phyloP scores from a whole-genome alignment of 2,888 invertebrate species.

The Drosophila infuscata region DNA sequence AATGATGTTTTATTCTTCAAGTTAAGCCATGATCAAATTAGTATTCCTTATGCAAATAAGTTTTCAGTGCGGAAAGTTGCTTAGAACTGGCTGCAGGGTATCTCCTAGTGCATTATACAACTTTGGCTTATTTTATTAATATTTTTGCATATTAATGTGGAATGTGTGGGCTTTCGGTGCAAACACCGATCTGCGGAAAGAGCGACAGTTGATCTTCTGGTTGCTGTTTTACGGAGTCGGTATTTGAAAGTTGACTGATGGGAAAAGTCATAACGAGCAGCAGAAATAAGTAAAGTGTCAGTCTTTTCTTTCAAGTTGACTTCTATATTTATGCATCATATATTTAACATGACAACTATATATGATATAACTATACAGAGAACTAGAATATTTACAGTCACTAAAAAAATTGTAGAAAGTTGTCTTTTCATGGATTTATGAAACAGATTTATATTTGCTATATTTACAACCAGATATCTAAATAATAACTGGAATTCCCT shows the following conservation, averaged over 20 bases:
- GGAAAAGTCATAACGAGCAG: slow-evolving; percentile 16
- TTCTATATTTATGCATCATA: slow-evolving; percentile 3
- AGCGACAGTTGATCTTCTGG: slow-evolving; percentile 10
- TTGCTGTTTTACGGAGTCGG: slow-evolving; percentile 7
- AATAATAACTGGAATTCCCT: background rate
- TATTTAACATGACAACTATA: background rate
- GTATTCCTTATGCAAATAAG: background rate
- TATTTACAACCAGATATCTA: background rate
- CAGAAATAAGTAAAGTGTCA: slow-evolving; percentile 5
- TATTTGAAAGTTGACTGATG: slow-evolving; percentile 23
- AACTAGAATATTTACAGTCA: background rate
- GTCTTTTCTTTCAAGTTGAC: slow-evolving; percentile 8
- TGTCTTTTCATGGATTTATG: background rate
- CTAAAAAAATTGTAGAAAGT: background rate
- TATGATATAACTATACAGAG: background rate
- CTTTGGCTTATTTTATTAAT: background rate
- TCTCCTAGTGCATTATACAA: background rate
- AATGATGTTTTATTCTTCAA: background rate
- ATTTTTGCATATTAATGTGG: slow-evolving; percentile 29
- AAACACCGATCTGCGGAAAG: slow-evolving; percentile 1
- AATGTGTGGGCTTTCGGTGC: slow-evolving; percentile 26
- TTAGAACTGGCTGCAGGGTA: background rate
- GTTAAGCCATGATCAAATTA: background rate
- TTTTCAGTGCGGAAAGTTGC: background rate
- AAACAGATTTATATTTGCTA: background rate